Conservation (phyloP, 2,888 invertebrate genomes). For the Standfussiana lucernea region DNA sequence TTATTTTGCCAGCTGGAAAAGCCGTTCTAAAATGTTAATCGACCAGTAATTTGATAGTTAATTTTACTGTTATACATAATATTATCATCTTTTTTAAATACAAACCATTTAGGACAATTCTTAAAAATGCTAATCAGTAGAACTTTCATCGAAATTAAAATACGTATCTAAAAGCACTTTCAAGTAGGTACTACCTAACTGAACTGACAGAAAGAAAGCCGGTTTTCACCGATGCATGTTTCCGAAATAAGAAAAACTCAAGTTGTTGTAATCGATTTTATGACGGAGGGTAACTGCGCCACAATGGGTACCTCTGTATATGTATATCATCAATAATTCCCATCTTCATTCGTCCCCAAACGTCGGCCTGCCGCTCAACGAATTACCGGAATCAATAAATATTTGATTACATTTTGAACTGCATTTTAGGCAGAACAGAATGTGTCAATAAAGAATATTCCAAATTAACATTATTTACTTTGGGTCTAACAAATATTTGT, state of each 20-base stretch:
- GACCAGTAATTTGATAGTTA: background rate
- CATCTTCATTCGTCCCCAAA: constrained; percentile 70
- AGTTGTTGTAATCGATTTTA: constrained; percentile 54
- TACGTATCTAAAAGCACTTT: background rate
- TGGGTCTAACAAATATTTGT: constrained; percentile 40
- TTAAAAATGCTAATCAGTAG: background rate
- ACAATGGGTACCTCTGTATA: constrained; percentile 54
- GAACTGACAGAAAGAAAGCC: background rate
- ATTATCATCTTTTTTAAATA: background rate
- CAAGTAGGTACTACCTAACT: background rate
- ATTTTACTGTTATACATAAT: background rate
- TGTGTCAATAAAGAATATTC: constrained; percentile 64
- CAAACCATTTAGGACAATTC: background rate
- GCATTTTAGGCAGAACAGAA: constrained; percentile 68
- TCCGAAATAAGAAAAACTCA: background rate
- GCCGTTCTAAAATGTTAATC: constrained; percentile 18
- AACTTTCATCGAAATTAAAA: background rate
- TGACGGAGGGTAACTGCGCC: constrained; percentile 50
- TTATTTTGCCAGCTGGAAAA: constrained; percentile 33
- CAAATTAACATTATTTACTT: constrained; percentile 54
- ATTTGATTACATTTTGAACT: constrained; percentile 76
- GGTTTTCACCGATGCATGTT: background rate
- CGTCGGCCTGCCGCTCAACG: constrained; percentile 71
- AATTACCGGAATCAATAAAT: constrained; percentile 80
- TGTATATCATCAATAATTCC: constrained; percentile 75